Evolutionary conservation across 2,888 invertebrate genomes (phyloP).

Genomic region (Lithophane leautieri): DNA sequence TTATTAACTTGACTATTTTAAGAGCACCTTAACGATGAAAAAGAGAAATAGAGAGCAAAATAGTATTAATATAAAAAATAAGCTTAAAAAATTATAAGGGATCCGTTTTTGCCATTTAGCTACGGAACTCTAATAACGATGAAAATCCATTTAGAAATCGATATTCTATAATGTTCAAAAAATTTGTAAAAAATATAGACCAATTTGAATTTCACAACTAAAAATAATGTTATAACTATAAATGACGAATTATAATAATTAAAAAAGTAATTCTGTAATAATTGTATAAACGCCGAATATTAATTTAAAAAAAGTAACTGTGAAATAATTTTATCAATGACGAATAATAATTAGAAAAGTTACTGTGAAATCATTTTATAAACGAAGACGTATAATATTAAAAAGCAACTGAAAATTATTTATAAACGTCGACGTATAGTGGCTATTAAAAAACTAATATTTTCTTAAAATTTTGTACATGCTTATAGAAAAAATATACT

Average conservation of each 20-base stretch:
- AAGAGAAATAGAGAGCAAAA: slow-evolving; percentile 43
- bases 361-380: slow-evolving; percentile 1
- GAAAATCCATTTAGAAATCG: slow-evolving; percentile 36
- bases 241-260: background rate
- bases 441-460: slow-evolving; percentile 11
- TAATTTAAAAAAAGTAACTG: background rate
- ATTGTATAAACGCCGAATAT: slow-evolving; percentile 2
- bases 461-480: slow-evolving; percentile 32
- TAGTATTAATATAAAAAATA: slow-evolving; percentile 46
- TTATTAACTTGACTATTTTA: background rate
- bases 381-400: background rate
- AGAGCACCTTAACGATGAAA: slow-evolving; percentile 11
- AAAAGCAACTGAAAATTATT: slow-evolving; percentile 16
- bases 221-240: background rate
- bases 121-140: slow-evolving; percentile 15
- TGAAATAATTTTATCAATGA: slow-evolving; percentile 9
- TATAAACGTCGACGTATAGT: slow-evolving; percentile 9
- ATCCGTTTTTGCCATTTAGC: background rate
- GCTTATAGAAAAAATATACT: slow-evolving; percentile 47
- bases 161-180: slow-evolving; percentile 3
- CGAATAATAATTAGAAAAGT: slow-evolving; percentile 1
- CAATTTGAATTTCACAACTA: background rate
- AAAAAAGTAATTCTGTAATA: slow-evolving; percentile 3
- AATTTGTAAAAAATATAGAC: slow-evolving; percentile 7
- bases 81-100: slow-evolving; percentile 1